Conservation (phyloP, 2,888 invertebrate species). For the Cosmia trapezina region DNA sequence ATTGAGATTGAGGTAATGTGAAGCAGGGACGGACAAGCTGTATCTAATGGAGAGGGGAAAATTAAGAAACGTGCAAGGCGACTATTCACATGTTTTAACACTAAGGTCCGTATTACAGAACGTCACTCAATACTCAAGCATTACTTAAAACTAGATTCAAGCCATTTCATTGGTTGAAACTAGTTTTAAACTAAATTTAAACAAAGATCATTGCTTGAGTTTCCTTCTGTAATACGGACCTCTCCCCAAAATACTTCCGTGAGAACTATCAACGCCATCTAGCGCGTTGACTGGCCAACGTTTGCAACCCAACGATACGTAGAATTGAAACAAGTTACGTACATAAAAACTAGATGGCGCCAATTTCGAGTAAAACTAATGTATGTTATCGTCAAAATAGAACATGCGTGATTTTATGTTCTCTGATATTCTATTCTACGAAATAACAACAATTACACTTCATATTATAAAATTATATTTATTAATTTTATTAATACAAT, state of each 20-base stretch:
- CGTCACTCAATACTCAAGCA: too few species aligned
- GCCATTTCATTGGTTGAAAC: too few species aligned
- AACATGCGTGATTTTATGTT: not conserved
- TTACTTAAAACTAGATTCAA: too few species aligned
- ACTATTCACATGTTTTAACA: not conserved
- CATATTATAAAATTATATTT: constrained; percentile 16
- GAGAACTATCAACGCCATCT: constrained; percentile 15
- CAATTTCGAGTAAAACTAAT: not conserved
- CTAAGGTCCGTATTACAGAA: too few species aligned
- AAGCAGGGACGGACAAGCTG: not conserved
- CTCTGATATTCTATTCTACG: not conserved
- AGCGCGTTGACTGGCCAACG: not conserved
- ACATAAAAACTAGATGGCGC: constrained; percentile 22
- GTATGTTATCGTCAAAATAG: too few species aligned
- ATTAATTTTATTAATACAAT: constrained; percentile 12
- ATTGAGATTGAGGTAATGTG: not conserved
- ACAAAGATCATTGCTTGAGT: too few species aligned
- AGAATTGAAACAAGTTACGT: not conserved
- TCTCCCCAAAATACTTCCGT: not conserved
- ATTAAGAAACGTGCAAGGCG: not conserved
- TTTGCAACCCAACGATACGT: not conserved
- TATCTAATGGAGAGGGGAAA: not conserved
- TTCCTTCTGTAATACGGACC: too few species aligned
- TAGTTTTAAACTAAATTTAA: too few species aligned
- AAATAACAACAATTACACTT: not conserved